Percentiles rank a stretch among this genome's conserved stretches.
phyloP scores from a whole-genome alignment of 1,140 invertebrate genomes.

The Anoplolepis gracilipes region DNA sequence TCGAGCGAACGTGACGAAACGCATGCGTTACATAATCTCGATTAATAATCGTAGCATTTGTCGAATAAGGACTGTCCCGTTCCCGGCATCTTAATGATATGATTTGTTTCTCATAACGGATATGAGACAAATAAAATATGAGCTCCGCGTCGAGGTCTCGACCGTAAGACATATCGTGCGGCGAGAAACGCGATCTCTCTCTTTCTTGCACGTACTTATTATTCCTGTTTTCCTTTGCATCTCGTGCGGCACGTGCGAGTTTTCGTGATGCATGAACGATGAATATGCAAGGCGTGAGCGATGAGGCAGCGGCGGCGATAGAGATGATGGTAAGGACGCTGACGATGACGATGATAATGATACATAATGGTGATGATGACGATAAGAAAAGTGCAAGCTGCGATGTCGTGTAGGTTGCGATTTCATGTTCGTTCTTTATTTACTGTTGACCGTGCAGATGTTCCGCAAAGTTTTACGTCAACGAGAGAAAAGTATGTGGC shows the following conservation, averaged over 20 bases:
- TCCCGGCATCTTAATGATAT: constrained; percentile 22
- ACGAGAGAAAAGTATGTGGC: constrained; percentile 71
- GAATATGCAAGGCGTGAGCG: constrained; percentile 50
- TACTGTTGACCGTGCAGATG: constrained; percentile 60
- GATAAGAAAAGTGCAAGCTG: constrained; percentile 46
- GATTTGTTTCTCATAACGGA: constrained; percentile 27
- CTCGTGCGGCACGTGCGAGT: constrained; percentile 31
- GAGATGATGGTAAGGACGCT: constrained; percentile 16
- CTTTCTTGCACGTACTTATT: constrained; percentile 7
- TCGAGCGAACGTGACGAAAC: constrained; percentile 13
- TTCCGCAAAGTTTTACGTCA: constrained; percentile 71
- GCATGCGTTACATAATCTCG: constrained; percentile 10
- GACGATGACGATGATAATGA: constrained; percentile 59
- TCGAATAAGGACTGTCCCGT: not conserved
- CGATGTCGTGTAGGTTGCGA: not conserved
- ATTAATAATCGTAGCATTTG: not conserved
- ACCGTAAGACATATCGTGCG: constrained; percentile 4
- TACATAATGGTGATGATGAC: constrained; percentile 59
- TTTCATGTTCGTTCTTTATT: constrained; percentile 38
- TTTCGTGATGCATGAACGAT: constrained; percentile 47
- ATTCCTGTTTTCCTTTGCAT: not conserved
- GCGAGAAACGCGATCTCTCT: constrained; percentile 8
- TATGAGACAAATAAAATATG: constrained; percentile 31
- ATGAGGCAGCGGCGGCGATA: constrained; percentile 16
- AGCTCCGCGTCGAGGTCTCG: constrained; percentile 11